A percentile compares a stretch with the other conserved stretches of the same genome.
These are phyloP conservation scores for Lasaia peninsularis DNA, from an alignment of 1,140 invertebrate genomes.

Conservation along the genomic window DNA sequence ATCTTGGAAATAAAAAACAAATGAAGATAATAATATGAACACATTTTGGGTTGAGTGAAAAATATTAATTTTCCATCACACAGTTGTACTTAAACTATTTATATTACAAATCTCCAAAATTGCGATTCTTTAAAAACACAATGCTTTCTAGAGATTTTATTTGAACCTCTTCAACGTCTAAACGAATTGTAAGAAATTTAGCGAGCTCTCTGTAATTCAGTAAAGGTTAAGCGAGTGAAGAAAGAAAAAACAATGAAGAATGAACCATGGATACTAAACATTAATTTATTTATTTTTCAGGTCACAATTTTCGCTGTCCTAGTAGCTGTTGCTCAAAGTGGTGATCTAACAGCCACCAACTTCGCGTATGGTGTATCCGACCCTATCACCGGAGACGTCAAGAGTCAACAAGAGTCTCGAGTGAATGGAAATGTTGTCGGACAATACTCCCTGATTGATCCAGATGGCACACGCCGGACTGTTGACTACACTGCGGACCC, in stretches of 20 bases:
- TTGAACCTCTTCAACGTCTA: no score
- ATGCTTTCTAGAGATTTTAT: no score
- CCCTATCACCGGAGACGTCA: conserved; percentile 74
- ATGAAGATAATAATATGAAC: no score
- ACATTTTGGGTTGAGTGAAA: no score
- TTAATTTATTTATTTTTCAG: conserved; percentile 33
- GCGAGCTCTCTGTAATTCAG: no score
- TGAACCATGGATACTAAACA: not conserved
- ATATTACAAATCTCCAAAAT: no score
- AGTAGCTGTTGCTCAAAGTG: conserved; percentile 31
- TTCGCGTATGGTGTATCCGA: conserved; percentile 69
- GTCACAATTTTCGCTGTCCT: conserved; percentile 37
- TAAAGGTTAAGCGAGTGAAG: no score
- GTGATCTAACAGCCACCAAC: conserved; percentile 35
- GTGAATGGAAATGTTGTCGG: conserved; percentile 78
- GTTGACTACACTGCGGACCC: conserved; percentile 69
- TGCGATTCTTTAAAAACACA: no score
- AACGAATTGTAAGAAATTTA: no score
- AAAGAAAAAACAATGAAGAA: not conserved
- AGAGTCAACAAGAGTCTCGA: conserved; percentile 69
- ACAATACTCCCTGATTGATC: conserved; percentile 67
- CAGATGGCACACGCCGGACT: conserved; percentile 68
- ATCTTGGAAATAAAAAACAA: no score
- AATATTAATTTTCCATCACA: no score
- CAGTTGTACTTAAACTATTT: no score